Evolutionary conservation across 2,113 vertebrate genomes (phyloP).

Genomic region (Formicarius rufipectus): DNA sequence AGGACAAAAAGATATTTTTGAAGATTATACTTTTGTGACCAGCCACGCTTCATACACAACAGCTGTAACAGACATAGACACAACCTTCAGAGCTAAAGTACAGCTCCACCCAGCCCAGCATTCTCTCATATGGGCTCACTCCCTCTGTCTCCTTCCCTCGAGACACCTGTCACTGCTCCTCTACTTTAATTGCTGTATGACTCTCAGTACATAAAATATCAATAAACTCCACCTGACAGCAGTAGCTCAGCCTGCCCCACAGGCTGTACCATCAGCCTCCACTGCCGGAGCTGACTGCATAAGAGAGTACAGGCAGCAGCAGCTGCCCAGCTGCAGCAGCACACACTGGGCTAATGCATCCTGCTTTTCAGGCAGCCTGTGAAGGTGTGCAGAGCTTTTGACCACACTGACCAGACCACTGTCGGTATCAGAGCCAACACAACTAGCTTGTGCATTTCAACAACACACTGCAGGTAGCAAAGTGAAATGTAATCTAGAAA

Average conservation of each 20-base stretch:
- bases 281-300: not conserved
- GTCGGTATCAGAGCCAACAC: not conserved
- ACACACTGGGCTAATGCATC: fast-evolving
- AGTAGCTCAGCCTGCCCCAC: not conserved
- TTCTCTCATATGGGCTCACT: not conserved
- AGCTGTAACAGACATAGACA: not conserved
- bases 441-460: not conserved
- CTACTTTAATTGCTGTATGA: not conserved
- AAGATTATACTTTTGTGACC: not conserved
- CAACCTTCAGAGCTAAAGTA: not conserved
- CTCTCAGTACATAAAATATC: not conserved
- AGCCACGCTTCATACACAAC: not conserved
- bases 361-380: not conserved
- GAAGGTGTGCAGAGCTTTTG: not conserved
- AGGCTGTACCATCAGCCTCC: not conserved
- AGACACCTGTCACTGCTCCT: not conserved
- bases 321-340: not conserved
- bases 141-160: not conserved
- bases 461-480: not conserved
- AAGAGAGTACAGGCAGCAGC: not conserved
- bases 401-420: not conserved
- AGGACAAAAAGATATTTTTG: not conserved
- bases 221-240: not conserved
- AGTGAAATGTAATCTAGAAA: not conserved
- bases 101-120: not conserved